phyloP scores from a whole-genome alignment of 2,113 vertebrate species.

The Peucedramus taeniatus region DNA sequence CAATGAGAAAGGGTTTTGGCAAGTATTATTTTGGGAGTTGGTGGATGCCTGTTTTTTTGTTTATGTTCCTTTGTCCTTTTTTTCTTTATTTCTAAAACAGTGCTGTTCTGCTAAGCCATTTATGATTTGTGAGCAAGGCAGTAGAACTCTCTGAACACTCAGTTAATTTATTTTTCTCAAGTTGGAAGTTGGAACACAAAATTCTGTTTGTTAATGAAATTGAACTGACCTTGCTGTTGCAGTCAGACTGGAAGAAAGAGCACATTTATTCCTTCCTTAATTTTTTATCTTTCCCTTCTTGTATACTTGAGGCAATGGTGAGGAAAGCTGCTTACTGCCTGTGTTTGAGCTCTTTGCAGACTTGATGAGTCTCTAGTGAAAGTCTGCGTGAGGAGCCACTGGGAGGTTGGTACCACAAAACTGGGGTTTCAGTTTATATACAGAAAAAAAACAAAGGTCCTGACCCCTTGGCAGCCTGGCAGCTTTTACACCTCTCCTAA shows the following conservation, averaged over 20 bases:
- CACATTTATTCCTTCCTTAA: background rate
- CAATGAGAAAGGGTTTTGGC: background rate
- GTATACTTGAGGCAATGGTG: background rate
- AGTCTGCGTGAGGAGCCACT: background rate
- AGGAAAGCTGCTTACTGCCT: background rate
- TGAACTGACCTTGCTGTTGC: background rate
- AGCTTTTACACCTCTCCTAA: background rate
- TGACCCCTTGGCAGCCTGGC: background rate
- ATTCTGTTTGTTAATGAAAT: background rate
- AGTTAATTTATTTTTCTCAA: background rate
- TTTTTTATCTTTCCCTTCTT: background rate
- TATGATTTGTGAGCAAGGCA: background rate
- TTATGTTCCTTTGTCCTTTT: background rate
- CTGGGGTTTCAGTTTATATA: background rate
- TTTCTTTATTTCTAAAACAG: background rate
- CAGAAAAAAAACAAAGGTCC: background rate
- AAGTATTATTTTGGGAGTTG: background rate
- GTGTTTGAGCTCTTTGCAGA: background rate
- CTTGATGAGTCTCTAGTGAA: background rate
- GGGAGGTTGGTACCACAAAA: background rate
- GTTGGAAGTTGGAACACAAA: background rate
- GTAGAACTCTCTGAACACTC: background rate
- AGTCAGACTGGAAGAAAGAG: background rate
- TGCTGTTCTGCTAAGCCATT: background rate
- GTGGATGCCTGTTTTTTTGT: background rate